Evolutionary conservation across 2,797 vertebrate genomes (phyloP), one percentile per base, ranked within the genome.

Genomic region (Spondyliosoma cantharus): DNA sequence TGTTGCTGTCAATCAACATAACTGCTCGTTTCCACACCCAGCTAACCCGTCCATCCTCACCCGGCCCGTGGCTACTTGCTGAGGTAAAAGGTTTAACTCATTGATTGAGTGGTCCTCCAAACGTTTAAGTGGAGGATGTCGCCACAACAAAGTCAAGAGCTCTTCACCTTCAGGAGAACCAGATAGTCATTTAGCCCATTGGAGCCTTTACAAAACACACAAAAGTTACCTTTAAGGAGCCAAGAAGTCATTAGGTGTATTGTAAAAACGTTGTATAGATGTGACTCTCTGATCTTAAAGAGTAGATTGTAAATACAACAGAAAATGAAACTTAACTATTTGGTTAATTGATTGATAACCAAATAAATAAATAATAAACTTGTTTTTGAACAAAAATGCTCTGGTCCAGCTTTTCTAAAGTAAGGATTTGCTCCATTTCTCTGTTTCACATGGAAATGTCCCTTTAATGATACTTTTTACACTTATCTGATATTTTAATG

Each of bases 61-160:
- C 71, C 16, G 19, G 66, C 58, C 75, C 29, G 66, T 72, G 79
- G 87, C 84, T 82, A 49, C 69, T 71, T 25, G 77, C 70, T 52
- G 61, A 69, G 37, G 50, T 70, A 74, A 83, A 85, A 68, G 71
- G 81, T 85, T 82, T 78, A 68, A 78, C 75, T 78, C 64, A 7
- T 37, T 88, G 81, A 89, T 49, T 80, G 82, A 92, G 74, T 53
- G 80, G 80, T 53, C 63, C 81, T 87, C 63, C 74, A 86, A 78
- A 73, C 25, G 1, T 77, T 76, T 45, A 82, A 91, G 87, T 79
- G 87, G 82, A 91, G 93, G 94, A 95, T 91, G 87, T 92, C 75
- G 65, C 85, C 75, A 80, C 81, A 82, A 73, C 56, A 57, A 76
- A 85, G 81, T 91, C 90, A 89, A 93, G 89, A 80, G 91, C 83